These are phyloP conservation scores for Pelosia muscerda DNA, from an alignment of 2,888 invertebrate genomes.

Conservation along the genomic window DNA sequence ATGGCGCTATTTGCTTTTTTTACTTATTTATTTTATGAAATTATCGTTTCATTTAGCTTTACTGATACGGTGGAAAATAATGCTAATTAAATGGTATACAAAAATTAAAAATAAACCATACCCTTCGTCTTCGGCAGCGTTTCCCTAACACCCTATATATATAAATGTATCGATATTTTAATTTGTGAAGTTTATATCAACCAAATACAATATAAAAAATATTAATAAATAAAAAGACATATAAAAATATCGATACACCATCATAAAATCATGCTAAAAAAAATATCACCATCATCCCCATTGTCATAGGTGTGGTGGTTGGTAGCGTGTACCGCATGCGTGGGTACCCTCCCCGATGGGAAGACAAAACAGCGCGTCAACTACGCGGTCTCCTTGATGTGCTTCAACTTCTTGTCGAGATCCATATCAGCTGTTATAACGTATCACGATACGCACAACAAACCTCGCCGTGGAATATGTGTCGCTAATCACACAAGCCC, in stretches of 20 bases:
- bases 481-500: constrained; percentile 99
- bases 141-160: too few relatives aligned
- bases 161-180: too few relatives aligned
- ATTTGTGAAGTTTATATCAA: too few relatives aligned
- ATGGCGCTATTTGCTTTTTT: too few relatives aligned
- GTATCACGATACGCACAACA: constrained; percentile 95
- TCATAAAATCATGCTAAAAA: neutral
- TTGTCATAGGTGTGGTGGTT: constrained; percentile 93
- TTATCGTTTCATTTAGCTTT: too few relatives aligned
- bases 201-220: too few relatives aligned
- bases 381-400: constrained; percentile 93
- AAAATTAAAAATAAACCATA: too few relatives aligned
- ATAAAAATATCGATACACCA: constrained; percentile 5
- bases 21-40: too few relatives aligned
- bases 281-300: constrained; percentile 41
- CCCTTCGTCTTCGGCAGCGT: too few relatives aligned
- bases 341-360: constrained; percentile 94
- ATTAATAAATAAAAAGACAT: neutral
- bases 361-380: constrained; percentile 93
- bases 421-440: constrained; percentile 96
- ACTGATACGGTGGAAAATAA: too few relatives aligned
- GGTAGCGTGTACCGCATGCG: constrained; percentile 93
- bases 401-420: constrained; percentile 96
- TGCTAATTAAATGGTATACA: too few relatives aligned
- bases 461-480: constrained; percentile 94